These are phyloP conservation scores for Schlechtendalia chinensis DNA, from an alignment of 1,140 invertebrate genomes.

Conservation along the genomic window DNA sequence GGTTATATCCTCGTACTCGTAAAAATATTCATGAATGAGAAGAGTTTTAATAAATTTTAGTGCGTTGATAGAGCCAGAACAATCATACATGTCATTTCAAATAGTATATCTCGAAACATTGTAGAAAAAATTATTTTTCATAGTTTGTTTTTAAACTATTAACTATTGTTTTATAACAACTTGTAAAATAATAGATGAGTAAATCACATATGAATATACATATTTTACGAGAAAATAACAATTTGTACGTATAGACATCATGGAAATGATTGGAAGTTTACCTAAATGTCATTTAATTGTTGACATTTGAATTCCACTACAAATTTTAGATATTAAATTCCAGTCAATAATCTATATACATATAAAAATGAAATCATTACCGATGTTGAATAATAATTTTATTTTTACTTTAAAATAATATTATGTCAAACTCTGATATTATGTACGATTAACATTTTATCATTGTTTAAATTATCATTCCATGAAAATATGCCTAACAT, in stretches of 20 bases:
- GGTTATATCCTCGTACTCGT: slow-evolving; percentile 7
- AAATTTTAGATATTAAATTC: neutral
- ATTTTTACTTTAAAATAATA: neutral
- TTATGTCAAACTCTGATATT: neutral
- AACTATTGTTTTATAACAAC: slow-evolving; percentile 16
- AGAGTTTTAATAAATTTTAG: slow-evolving; percentile 28
- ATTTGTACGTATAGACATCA: slow-evolving; percentile 5
- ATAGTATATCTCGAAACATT: slow-evolving; percentile 10
- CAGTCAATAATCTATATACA: neutral
- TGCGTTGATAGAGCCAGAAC: neutral
- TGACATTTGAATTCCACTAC: too few relatives aligned
- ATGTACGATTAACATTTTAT: neutral
- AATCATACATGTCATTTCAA: slow-evolving; percentile 14
- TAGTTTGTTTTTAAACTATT: slow-evolving; percentile 30
- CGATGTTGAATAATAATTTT: neutral
- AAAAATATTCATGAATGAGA: neutral
- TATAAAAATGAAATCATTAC: neutral
- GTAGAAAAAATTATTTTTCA: slow-evolving; percentile 33
- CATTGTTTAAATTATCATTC: neutral
- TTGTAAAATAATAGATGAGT: slow-evolving; percentile 8
- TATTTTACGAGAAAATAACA: slow-evolving; percentile 9
- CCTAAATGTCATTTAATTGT: neutral
- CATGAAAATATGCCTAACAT: slow-evolving; percentile 1
- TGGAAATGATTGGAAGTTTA: slow-evolving; percentile 5
- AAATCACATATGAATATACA: slow-evolving; percentile 25